Percentiles rank a stretch among this genome's conserved stretches.
These are phyloP conservation scores for Drosophila pseudoobscura DNA, from an alignment of 1,140 invertebrate genomes.

Conservation along the genomic window DNA sequence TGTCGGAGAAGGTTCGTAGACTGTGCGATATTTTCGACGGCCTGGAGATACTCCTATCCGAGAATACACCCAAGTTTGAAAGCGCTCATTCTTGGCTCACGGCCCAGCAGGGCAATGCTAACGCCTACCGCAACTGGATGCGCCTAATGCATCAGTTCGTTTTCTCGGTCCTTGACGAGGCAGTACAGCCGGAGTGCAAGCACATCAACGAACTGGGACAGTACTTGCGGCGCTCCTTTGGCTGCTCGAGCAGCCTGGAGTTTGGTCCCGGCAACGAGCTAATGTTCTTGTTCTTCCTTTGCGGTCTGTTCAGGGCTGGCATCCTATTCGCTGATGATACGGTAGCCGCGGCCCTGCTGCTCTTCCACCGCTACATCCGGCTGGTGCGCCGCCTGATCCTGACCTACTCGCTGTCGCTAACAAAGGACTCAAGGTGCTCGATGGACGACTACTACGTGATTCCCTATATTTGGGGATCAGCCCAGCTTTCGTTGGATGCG, in stretches of 20 bases:
- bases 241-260: no score
- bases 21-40: conserved; percentile 30
- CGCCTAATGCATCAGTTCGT: conserved; percentile 38
- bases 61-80: conserved; percentile 3
- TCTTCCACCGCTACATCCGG: conserved; percentile 43
- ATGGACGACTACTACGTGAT: conserved; percentile 50
- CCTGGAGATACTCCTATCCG: conserved; percentile 12
- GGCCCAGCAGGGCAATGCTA: background rate
- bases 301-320: conserved; percentile 35
- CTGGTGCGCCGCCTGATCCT: conserved; percentile 39
- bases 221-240: conserved; percentile 34
- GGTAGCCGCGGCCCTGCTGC: conserved; percentile 45
- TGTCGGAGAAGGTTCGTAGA: background rate
- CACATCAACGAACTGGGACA: conserved; percentile 56
- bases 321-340: conserved; percentile 44
- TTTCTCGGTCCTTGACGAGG: conserved; percentile 28
- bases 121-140: conserved; percentile 37
- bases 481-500: conserved; percentile 28
- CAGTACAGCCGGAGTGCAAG: conserved; percentile 32
- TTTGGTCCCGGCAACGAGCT: conserved; percentile 44
- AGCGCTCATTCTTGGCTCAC: no score
- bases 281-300: conserved; percentile 64
- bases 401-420: conserved; percentile 19
- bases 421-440: background rate
- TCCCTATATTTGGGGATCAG: conserved; percentile 57